Evolutionary conservation across 2,797 vertebrate species (phyloP), one percentile per base, ranked within the genome.

Genomic region (Phrynocephalus vlangalii): DNA sequence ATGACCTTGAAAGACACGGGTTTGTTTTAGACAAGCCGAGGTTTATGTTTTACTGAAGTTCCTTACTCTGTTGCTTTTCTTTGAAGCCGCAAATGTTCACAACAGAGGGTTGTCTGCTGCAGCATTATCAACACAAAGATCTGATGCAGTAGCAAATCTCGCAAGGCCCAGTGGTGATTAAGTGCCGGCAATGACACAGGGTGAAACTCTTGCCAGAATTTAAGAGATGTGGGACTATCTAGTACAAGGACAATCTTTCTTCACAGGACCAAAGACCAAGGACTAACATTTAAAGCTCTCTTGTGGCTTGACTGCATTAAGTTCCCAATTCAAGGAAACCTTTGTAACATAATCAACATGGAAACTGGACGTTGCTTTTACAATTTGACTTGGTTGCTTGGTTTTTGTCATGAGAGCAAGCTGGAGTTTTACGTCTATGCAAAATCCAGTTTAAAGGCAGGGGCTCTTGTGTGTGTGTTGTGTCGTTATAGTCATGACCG

Each of bases 241-340:
- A 92, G 91, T 94, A 96, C 80, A 95, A 95, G 94, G 94, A 94
- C 91, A 95, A 85, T 90, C 90, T 94, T 95, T 95, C 87, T 94
- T 90, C 94, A 93, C 91, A 93, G 95, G 94, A 94, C 88, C 86
- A 63, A n/a, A 90, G 88, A 92, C 92, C 95, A 96, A 93, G 90
- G 82, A 93, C 90, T 90, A 93, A 87, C 87, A 95, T 90, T 91
- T 94, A 90, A 91, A 92, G 91, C 91, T 90, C 82, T 94, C 94
- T 90, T 94, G 92, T 94, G 73, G 83, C 92, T 79, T 87, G 9
- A 56, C 92, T 88, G 89, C 89, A 89, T 90, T 92, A 91, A 92
- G 77, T 86, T 79, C 86, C 71, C 79, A 90, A 89, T 88, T 90
- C 87, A 94, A 94, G 90, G 84, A 95, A 92, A 95, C 88, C 88